Evolutionary conservation across 2,113 vertebrate genomes (phyloP), one percentile per base, ranked within the genome.

Genomic region (Oncorhynchus nerka): DNA sequence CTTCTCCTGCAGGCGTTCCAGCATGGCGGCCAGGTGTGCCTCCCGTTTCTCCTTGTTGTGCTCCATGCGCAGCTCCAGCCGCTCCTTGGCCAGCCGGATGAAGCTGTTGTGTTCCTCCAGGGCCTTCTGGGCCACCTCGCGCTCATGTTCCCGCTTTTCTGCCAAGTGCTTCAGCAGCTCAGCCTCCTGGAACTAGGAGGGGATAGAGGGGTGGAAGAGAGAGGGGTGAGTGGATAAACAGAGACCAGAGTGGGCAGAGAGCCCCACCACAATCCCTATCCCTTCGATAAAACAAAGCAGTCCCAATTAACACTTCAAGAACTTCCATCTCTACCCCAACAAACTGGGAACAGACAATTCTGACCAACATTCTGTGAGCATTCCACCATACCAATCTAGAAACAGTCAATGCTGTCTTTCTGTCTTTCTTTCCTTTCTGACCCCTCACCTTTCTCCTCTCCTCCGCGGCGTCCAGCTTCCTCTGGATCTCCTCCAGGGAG

Each of bases 121-220:
- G 83, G 96, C 96, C 83, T 98, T 98, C 88, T 97, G 96, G 65
- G 95, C 95, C 28, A 97, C 96, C n/a, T 97, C 96, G 2, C 95
- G 89, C 82, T 97, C 95, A 0, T 98, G 96, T 5, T 98, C 97
- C 71, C 97, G 79, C 80, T 96, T 95, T 80, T 96, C 97, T 0
- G 96, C 96, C 80, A 98, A 88, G 66, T 97, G 96, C 75, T 98
- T 98, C 83, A 97, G 93, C 69, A 98, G 94, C 89, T 99, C 97
- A 0, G 98, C 95, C 85, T 99, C 97, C 78, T 97, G 96, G 86
- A 93, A 96, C 97, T 97, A 69, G 67, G 71, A 67, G 59, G 69
- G 49, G 71, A 70, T 45, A 78, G 45, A 70, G 68, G 30, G 9
- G 9, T 26, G 49, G 49, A 22, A 39, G 20, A 68, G 15, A 24